Conservation (phyloP, 64 coral and sea anemone species). For the Dendronephthya gigantea region DNA sequence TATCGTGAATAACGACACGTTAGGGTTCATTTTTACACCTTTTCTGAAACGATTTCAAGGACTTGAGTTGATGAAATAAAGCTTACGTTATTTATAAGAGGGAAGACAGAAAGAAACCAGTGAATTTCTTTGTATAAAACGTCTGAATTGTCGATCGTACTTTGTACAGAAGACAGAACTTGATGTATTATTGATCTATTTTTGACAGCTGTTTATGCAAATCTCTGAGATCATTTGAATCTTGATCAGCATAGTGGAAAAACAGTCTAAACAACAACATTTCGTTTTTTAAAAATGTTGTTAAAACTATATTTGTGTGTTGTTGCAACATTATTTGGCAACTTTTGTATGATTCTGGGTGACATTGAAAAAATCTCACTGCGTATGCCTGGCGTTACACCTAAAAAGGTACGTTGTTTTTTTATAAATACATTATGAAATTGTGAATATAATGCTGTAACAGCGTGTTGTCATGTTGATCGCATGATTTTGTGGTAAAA, state of each 20-base stretch:
- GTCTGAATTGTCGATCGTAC: not conserved
- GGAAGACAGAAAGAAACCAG: not conserved
- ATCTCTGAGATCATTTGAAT: not conserved
- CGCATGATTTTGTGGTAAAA: too few relatives aligned
- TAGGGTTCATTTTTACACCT: not conserved
- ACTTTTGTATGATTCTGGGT: not conserved
- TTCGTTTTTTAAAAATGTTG: not conserved
- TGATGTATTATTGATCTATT: not conserved
- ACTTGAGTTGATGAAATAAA: not conserved
- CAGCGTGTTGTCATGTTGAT: too few relatives aligned
- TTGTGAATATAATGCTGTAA: too few relatives aligned
- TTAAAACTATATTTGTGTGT: not conserved
- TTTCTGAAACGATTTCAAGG: not conserved
- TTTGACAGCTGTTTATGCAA: not conserved
- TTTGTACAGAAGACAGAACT: not conserved
- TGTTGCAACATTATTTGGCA: not conserved
- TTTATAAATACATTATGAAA: too few relatives aligned
- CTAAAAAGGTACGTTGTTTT: not conserved
- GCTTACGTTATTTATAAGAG: not conserved
- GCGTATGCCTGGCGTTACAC: not conserved
- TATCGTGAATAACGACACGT: too few relatives aligned
- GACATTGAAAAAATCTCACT: not conserved
- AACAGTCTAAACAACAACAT: not conserved
- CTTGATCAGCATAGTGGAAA: not conserved
- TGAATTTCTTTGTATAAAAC: not conserved